phyloP scores from a whole-genome alignment of 2,888 invertebrate genomes.

The Erebia palarica region DNA sequence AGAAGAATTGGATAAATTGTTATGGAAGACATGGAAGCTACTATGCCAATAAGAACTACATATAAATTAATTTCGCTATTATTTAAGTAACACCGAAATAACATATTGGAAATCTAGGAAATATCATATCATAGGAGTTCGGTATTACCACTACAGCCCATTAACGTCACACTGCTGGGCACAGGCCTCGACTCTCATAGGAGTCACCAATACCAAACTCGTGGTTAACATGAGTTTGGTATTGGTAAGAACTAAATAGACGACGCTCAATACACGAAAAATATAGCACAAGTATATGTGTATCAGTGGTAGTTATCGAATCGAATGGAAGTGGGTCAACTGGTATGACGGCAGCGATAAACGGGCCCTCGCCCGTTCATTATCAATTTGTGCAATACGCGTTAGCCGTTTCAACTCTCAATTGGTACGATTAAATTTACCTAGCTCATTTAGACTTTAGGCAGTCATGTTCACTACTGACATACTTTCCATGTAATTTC shows the following conservation, averaged over 20 bases:
- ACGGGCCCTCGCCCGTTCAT: conserved; percentile 69
- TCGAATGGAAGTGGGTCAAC: conserved; percentile 75
- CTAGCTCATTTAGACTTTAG: conserved; percentile 20
- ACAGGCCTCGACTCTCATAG: no score
- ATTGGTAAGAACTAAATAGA: background rate
- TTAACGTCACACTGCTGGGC: no score
- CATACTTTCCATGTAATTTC: conserved; percentile 14
- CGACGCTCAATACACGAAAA: background rate
- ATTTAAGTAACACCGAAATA: background rate
- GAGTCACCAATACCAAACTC: no score
- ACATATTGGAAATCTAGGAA: background rate
- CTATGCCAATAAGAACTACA: background rate
- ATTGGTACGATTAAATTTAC: conserved; percentile 30
- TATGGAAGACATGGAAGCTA: background rate
- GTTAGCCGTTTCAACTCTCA: conserved; percentile 37
- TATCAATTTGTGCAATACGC: conserved; percentile 66
- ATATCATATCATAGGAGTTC: no score
- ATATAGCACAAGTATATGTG: conserved; percentile 45
- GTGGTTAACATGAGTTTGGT: no score
- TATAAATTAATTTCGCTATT: background rate
- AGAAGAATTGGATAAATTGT: no score
- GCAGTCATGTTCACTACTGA: conserved; percentile 12
- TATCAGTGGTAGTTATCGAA: conserved; percentile 70
- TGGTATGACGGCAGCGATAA: conserved; percentile 77
- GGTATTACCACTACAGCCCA: no score